Evolutionary conservation across 2,888 invertebrate genomes (phyloP), one percentile per base, ranked within the genome.

Genomic region (Allacma fusca): DNA sequence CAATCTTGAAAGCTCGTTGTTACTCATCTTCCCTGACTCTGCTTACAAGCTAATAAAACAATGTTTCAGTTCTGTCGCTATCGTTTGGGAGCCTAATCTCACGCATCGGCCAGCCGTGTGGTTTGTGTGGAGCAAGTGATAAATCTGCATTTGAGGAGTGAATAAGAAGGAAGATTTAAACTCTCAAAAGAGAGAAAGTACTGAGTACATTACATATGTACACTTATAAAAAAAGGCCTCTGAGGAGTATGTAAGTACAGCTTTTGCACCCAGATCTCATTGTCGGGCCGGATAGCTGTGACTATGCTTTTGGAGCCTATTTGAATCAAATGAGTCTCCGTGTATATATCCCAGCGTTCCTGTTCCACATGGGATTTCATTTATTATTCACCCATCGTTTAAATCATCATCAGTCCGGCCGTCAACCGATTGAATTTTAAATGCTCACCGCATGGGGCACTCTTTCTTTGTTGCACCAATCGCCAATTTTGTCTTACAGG

Each of bases 321-420:
- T 57, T 71, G 50, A 57, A 24, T 57, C 50, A 57, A 71, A 12
- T 16, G 1, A 5, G 57, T 9, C 1, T 16, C 12, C 12, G 50
- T 19, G 13, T 26, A 44, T 26, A 23, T 16, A 43, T 7, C n/a
- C n/a, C n/a, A n/a, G n/a, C n/a, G n/a, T n/a, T n/a, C n/a, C n/a
- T 43, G 21, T 69, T 50, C 40, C 68, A 70, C 70, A 71, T 71
- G 71, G 57, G 29, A 57, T 71, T 71, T 29, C 57, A 71, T 71
- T 29, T 57, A 26, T 29, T 21, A 71, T 71, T 29, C 29, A 71
- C 21, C 74, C 67, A 40, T 72, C 77, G 72, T 72, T 77, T 77
- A 77, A 77, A 77, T 77, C 72, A 77, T 77, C 77, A 72, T 77
- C 72, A 65, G 77, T 77, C 72, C 59, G 40, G 57, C 72, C 77